Conservation (phyloP, 1,140 invertebrate species). For the Ridgeia piscesae region DNA sequence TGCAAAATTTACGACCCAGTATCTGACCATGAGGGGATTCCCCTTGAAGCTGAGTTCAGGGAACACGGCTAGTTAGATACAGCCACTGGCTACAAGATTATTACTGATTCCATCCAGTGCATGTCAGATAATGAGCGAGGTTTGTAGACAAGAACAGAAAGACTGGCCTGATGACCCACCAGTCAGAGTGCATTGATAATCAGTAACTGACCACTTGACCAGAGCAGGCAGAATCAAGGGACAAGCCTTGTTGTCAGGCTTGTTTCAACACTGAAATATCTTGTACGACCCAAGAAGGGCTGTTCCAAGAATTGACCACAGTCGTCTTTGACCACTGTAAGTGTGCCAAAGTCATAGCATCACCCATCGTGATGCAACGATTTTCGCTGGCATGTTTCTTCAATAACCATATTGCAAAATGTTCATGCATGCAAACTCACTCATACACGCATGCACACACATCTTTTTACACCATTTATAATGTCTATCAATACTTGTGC, state of each 20-base stretch:
- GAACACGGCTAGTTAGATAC: not conserved
- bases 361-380: not conserved
- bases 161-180: not conserved
- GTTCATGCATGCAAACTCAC: no score
- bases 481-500: no score
- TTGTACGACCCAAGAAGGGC: not conserved
- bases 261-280: not conserved
- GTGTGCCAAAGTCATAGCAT: not conserved
- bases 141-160: not conserved
- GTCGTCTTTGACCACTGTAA: not conserved
- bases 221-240: not conserved
- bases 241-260: not conserved
- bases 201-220: not conserved
- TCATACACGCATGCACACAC: no score
- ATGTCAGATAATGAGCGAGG: not conserved
- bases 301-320: not conserved
- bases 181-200: not conserved
- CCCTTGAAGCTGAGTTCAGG: not conserved
- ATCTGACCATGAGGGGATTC: not conserved
- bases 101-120: not conserved
- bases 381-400: not conserved
- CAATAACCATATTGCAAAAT: not conserved
- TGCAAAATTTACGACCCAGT: not conserved
- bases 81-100: not conserved
- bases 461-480: no score